Evolutionary conservation across 2,113 vertebrate genomes (phyloP).

Genomic region (Oreochromis tanganicae): DNA sequence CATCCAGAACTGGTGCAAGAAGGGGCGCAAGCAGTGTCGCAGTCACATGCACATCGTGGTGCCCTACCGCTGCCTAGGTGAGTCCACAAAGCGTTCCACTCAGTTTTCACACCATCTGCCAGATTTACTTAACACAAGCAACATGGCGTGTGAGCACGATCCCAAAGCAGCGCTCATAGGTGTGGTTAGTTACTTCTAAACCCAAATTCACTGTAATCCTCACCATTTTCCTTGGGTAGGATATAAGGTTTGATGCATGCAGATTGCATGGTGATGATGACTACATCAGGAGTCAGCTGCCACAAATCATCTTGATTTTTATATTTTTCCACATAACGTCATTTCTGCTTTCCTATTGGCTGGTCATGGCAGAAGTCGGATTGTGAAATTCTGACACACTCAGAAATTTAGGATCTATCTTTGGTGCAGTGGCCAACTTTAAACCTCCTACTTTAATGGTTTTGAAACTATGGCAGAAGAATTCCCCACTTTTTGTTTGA

Average conservation of each 20-base stretch:
- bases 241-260: neutral
- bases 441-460: accelerated
- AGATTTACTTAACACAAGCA: neutral
- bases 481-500: accelerated
- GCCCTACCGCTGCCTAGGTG: constrained; percentile 95
- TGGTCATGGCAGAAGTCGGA: neutral
- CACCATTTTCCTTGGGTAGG: neutral
- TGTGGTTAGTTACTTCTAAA: neutral
- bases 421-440: accelerated
- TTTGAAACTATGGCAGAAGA: neutral
- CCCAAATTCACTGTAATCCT: neutral
- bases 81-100: neutral
- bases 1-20: constrained; percentile 99
- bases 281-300: neutral
- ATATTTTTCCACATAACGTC: neutral
- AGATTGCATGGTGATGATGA: neutral
- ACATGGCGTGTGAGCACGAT: neutral
- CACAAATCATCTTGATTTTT: neutral
- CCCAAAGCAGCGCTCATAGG: neutral
- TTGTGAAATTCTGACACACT: neutral
- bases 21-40: constrained; percentile 87
- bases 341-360: neutral
- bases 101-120: accelerated
- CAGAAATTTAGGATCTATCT: neutral
- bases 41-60: constrained; percentile 91